These are phyloP conservation scores for Athene cunicularia DNA, from an alignment of 2,113 vertebrate species.

Conservation along the genomic window DNA sequence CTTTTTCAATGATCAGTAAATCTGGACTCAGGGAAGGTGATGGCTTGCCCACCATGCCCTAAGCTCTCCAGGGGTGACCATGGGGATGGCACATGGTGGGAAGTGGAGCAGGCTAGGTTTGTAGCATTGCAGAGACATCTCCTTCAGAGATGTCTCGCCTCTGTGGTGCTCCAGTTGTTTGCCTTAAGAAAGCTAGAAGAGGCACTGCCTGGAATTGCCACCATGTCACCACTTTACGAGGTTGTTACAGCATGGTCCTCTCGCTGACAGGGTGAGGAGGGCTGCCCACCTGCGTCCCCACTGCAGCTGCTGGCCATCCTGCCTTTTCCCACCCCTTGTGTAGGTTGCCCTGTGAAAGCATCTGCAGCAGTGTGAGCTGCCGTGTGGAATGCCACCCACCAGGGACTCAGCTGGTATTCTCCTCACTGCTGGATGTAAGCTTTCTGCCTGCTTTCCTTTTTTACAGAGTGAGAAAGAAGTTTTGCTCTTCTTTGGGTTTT, in stretches of 20 bases:
- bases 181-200: not conserved
- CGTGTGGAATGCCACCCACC: not conserved
- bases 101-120: not conserved
- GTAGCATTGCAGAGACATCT: not conserved
- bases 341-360: not conserved
- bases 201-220: not conserved
- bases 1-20: not conserved
- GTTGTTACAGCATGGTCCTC: not conserved
- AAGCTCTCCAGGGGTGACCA: not conserved
- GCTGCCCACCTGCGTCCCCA: not conserved
- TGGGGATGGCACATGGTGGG: fast-evolving
- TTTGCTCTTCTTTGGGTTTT: not conserved
- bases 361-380: not conserved
- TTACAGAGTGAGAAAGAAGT: not conserved
- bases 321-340: too few relatives aligned
- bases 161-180: not conserved
- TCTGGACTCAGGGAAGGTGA: not conserved
- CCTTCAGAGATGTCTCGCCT: not conserved
- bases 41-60: not conserved
- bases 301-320: fast-evolving
- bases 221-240: not conserved
- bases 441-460: not conserved
- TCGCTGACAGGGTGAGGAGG: not conserved
- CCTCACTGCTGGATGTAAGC: not conserved
- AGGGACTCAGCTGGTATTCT: not conserved